Base-by-base conservation (phyloP, 2,888 invertebrate species). In the Cerastoderma edule region DNA sequence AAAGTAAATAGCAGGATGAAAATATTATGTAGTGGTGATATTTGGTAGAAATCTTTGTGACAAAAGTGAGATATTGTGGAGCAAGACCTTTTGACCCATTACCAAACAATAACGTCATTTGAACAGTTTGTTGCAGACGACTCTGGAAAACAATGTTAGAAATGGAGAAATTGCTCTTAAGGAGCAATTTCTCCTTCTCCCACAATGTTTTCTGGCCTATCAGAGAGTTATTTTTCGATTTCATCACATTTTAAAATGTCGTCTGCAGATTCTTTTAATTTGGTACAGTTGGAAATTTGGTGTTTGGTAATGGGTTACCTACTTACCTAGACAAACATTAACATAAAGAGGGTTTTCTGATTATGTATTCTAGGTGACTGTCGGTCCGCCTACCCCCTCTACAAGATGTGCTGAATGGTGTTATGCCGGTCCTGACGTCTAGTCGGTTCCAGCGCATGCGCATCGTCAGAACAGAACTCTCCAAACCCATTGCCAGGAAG, bases 321-420 rank as follows among this genome's bases (percentile, higher is more conserved):
- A n/a, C n/a, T 39, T 39, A 39, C 39, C 39, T 39, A 39, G 39
- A 16, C 10, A n/a, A 39, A 54, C 54, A 27, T 22, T 19, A 28
- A 19, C 8, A 27, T 8, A 54, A 27, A 19, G 32, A 30, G 22
- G 8, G 39, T 63, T 65, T 19, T 65, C 3, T 64, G 10, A 27
- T 39, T 65, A 27, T 50, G 33, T 69, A 8, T 71, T 80, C 16
- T 76, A 89, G 89, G 78, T 90, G 90, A 90, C 89, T 86, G 86
- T 82, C 86, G 44, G 86, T 89, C 87, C 89, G 89, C 78, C 88
- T 90, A 76, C 90, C 89, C 83, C 90, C 90, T 30, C 81, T 89
- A 46, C 83, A 86, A 66, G 85, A 86, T 63, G 72, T 86, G 28
- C 86, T 88, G 63, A 85, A 75, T 69, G 86, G 85, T 65, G 83